Conservation (phyloP, 2,113 vertebrate genomes). For the Amblyopsis rosae region DNA sequence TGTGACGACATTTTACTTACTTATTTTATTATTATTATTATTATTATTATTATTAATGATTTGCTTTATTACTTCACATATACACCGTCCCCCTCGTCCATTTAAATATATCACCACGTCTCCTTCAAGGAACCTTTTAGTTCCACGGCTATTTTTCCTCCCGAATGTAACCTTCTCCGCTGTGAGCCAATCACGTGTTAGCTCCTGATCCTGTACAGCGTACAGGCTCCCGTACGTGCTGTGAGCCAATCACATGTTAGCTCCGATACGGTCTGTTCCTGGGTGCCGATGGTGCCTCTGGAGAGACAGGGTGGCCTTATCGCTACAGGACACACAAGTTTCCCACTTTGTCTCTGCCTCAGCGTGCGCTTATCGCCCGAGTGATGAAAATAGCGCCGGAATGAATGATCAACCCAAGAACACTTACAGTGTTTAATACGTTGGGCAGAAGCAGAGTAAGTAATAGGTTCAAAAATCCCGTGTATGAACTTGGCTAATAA, state of each 20-base stretch:
- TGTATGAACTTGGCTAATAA: conserved; percentile 10
- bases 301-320: conserved; percentile 42
- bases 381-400: conserved; percentile 56
- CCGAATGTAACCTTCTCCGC: conserved; percentile 24
- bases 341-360: conserved; percentile 40
- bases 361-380: conserved; percentile 8
- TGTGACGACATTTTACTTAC: not conserved
- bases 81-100: not conserved
- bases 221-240: not conserved
- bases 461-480: conserved; percentile 11
- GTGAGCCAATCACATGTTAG: too few relatives aligned
- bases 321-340: conserved; percentile 44
- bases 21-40: too few relatives aligned
- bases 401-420: conserved; percentile 32
- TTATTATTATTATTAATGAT: not conserved
- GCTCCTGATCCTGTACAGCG: conserved; percentile 23
- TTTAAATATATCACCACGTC: not conserved
- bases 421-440: conserved; percentile 41
- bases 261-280: conserved; percentile 4
- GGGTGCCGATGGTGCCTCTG: conserved; percentile 30
- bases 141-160: not conserved
- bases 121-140: not conserved
- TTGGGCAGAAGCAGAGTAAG: conserved; percentile 33
- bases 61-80: not conserved
- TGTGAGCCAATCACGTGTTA: conserved; percentile 7